Evolutionary conservation across 2,113 vertebrate genomes (phyloP).

Genomic region (Cynopterus brachyotis): DNA sequence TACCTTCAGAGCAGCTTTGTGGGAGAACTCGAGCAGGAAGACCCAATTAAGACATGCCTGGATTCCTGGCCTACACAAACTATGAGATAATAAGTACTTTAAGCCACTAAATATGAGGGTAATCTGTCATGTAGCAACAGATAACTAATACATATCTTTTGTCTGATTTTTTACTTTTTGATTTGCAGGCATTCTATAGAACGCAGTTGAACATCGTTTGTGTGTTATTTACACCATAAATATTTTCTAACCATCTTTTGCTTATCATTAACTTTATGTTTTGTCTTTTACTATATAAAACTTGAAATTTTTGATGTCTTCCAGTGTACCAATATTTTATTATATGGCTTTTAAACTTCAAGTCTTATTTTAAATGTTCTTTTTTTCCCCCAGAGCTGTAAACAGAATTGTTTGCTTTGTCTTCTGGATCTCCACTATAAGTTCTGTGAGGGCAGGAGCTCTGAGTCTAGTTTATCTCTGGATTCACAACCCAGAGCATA

Average conservation of each 20-base stretch:
- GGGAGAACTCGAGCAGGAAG: background rate
- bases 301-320: background rate
- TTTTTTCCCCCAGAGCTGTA: background rate
- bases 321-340: background rate
- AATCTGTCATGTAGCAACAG: background rate
- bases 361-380: background rate
- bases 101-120: background rate
- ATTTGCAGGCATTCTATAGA: background rate
- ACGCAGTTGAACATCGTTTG: background rate
- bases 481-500: background rate
- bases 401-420: background rate
- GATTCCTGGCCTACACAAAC: background rate
- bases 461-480: background rate
- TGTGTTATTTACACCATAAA: background rate
- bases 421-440: background rate
- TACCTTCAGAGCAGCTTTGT: background rate
- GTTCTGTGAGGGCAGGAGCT: background rate
- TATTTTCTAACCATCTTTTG: background rate
- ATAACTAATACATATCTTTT: background rate
- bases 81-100: background rate
- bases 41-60: background rate
- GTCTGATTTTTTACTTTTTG: background rate
- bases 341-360: background rate
- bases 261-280: background rate
- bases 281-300: background rate